Conservation (phyloP, 2,888 invertebrate species). For the Rhagonycha lutea region DNA sequence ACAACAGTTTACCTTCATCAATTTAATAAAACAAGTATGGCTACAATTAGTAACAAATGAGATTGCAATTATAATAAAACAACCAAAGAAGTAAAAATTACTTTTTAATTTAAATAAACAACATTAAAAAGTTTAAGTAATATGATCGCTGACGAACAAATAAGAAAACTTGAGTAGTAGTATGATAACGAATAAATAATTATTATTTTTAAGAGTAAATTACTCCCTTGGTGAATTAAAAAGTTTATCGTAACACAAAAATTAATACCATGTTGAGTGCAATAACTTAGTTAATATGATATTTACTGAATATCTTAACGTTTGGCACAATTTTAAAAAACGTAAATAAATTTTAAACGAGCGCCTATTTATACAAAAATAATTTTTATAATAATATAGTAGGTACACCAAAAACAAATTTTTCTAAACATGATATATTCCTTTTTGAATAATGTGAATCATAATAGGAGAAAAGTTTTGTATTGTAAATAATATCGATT, state of each 20-base stretch:
- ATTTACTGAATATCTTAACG: slow-evolving; percentile 17
- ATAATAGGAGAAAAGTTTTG: background rate
- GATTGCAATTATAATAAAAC: slow-evolving; percentile 9
- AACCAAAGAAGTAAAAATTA: background rate
- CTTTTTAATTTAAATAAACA: background rate
- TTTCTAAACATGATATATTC: background rate
- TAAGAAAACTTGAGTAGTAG: background rate
- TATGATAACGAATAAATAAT: background rate
- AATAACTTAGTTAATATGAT: background rate
- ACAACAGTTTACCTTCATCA: slow-evolving; percentile 3
- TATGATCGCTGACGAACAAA: too few relatives aligned
- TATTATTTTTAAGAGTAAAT: background rate
- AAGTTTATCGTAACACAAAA: background rate
- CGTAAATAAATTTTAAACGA: background rate
- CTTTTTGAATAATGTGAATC: background rate
- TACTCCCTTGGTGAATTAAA: background rate
- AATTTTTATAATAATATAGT: background rate
- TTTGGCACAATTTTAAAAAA: slow-evolving; percentile 17
- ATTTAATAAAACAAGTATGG: slow-evolving; percentile 13
- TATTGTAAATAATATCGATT: background rate
- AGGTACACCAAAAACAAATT: background rate
- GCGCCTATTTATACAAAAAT: background rate
- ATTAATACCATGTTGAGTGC: background rate
- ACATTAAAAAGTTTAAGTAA: background rate
- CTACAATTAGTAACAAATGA: slow-evolving; percentile 14